phyloP scores from a whole-genome alignment of 2,797 vertebrate species.

The Lacerta agilis region DNA sequence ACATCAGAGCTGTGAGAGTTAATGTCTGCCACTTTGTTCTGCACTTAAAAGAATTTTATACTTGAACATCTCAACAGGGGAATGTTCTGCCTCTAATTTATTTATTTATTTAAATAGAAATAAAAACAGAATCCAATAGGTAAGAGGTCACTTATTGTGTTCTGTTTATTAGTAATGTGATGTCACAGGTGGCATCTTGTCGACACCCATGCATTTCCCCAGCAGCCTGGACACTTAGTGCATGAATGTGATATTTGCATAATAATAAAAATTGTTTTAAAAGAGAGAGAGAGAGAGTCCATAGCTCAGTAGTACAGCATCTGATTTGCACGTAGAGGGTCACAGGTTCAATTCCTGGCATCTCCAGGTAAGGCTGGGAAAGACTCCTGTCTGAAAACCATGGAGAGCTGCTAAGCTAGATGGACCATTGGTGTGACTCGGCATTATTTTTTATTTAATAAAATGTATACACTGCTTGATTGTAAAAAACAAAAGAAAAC shows the following conservation, averaged over 20 bases:
- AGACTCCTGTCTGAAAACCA: no score
- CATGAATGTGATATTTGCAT: not conserved
- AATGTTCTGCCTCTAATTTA: not conserved
- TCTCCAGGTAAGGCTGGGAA: no score
- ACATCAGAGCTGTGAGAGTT: not conserved
- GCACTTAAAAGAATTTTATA: not conserved
- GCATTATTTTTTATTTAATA: no score
- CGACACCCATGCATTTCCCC: not conserved
- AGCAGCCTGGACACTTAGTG: not conserved
- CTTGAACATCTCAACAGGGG: not conserved
- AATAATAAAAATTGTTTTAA: not conserved
- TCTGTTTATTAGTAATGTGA: not conserved
- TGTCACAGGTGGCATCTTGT: not conserved
- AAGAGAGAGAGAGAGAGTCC: not conserved
- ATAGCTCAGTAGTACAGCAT: no score
- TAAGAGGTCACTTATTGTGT: not conserved
- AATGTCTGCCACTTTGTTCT: not conserved
- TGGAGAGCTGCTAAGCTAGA: no score
- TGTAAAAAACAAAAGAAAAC: no score
- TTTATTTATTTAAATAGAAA: not conserved
- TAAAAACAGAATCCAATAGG: not conserved
- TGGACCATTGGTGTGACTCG: no score
- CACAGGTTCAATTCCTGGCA: no score
- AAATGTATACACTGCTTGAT: no score
- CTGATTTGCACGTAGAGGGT: no score